Percentiles rank a stretch among this genome's conserved stretches.
Evolutionary conservation across 2,797 vertebrate species (phyloP).

Genomic region (Gymnoscopelus braueri): DNA sequence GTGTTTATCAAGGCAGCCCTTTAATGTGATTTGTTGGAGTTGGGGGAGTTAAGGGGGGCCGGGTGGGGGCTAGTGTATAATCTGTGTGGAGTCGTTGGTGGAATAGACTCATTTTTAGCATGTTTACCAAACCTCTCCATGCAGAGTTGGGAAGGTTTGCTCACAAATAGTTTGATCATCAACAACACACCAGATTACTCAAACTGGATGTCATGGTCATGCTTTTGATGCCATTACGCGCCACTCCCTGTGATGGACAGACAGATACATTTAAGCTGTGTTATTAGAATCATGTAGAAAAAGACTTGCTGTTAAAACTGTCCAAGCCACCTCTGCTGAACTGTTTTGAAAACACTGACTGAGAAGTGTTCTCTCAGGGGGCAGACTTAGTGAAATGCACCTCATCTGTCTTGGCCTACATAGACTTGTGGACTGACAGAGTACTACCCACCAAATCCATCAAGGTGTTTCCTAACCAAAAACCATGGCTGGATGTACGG

Average conservation of each 20-base stretch:
- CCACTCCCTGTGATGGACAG: too few relatives aligned
- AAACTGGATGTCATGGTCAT: not conserved
- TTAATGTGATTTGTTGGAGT: constrained; percentile 26
- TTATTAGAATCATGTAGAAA: not conserved
- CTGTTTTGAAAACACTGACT: constrained; percentile 16
- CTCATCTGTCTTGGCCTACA: not conserved
- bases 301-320: not conserved
- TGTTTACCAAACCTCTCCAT: constrained; percentile 18
- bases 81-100: constrained; percentile 5
- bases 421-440: not conserved
- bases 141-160: not conserved
- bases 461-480: constrained; percentile 12
- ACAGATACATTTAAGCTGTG: too few relatives aligned
- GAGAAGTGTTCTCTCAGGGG: not conserved
- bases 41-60: constrained; percentile 14
- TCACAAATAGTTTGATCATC: not conserved
- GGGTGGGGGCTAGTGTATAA: not conserved
- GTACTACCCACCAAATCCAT: not conserved
- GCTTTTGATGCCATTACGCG: too few relatives aligned
- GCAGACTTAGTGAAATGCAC: not conserved
- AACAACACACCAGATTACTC: not conserved
- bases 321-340: constrained; percentile 4
- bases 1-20: constrained; percentile 31
- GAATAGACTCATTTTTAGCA: too few relatives aligned
- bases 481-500: constrained; percentile 3